These are phyloP conservation scores for Drosophila pseudoananassae DNA, from an alignment of 1,140 invertebrate genomes.

Conservation along the genomic window DNA sequence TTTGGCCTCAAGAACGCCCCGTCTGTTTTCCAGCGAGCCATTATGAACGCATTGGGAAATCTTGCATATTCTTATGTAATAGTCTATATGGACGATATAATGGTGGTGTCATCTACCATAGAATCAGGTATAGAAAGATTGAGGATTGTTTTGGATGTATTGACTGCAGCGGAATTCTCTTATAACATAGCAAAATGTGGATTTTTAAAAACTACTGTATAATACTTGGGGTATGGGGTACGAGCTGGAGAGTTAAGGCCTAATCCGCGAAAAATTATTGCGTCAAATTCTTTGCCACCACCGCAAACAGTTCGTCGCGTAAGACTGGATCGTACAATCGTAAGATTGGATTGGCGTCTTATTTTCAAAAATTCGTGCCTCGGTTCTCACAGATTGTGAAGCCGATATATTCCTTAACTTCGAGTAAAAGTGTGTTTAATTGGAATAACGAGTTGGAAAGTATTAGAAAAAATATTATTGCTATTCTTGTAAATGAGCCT, in stretches of 20 bases:
- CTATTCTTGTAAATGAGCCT: constrained; percentile 6
- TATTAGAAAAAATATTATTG: background rate
- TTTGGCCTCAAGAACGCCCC: no score
- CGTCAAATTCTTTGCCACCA: constrained; percentile 1
- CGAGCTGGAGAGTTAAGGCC: background rate
- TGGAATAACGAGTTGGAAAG: no score
- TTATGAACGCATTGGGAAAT: constrained; percentile 1
- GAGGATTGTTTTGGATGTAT: constrained; percentile 1
- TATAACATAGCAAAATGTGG: constrained; percentile 9
- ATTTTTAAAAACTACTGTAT: constrained; percentile 5
- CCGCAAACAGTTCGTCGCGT: constrained; percentile 4
- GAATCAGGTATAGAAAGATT: background rate
- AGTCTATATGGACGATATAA: constrained; percentile 2
- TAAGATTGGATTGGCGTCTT: constrained; percentile 5
- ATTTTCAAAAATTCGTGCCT: constrained; percentile 8
- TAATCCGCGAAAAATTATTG: background rate
- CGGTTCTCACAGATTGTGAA: constrained; percentile 9
- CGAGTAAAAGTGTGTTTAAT: constrained; percentile 4
- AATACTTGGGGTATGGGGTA: constrained; percentile 2
- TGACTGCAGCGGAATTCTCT: constrained; percentile 4
- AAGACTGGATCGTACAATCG: no score
- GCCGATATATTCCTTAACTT: constrained; percentile 6
- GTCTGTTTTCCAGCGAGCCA: background rate
- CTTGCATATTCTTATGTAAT: constrained; percentile 1
- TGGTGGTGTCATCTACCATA: constrained; percentile 2